Percentiles rank a stretch among this genome's conserved stretches.
phyloP scores from a whole-genome alignment of 2,888 invertebrate genomes.

The Drosophila leonis region DNA sequence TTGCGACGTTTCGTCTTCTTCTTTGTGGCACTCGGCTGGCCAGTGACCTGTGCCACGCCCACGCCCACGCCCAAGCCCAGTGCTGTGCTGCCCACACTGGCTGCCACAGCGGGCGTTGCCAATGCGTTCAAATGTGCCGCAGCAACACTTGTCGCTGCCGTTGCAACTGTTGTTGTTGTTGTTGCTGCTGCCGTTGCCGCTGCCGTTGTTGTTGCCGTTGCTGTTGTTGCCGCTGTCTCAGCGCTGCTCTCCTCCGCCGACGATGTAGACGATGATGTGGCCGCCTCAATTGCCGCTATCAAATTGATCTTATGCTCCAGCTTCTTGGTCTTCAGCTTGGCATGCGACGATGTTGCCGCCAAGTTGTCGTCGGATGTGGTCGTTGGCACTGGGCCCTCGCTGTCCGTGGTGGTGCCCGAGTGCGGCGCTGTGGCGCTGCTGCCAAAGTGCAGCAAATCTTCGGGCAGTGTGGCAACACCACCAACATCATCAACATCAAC shows the following conservation, averaged over 20 bases:
- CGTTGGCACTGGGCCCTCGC: slow-evolving; percentile 81
- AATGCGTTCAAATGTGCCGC: background rate
- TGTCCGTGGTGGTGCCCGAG: slow-evolving; percentile 75
- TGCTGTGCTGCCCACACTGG: background rate
- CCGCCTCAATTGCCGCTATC: slow-evolving; percentile 83
- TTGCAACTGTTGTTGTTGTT: background rate
- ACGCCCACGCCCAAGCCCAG: slow-evolving; percentile 27
- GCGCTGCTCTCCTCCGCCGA: slow-evolving; percentile 83
- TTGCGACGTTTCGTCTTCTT: slow-evolving; percentile 85
- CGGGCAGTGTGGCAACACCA: slow-evolving; percentile 45
- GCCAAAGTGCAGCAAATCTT: slow-evolving; percentile 56
- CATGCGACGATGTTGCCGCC: slow-evolving; percentile 40
- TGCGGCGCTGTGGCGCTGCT: slow-evolving; percentile 44
- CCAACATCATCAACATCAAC: background rate
- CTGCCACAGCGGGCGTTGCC: slow-evolving; percentile 16
- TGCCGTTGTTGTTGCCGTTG: slow-evolving; percentile 7
- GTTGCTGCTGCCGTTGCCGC: slow-evolving; percentile 14
- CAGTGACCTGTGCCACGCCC: slow-evolving; percentile 37
- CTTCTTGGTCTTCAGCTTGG: slow-evolving; percentile 82
- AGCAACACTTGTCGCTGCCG: slow-evolving; percentile 1
- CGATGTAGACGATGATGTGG: slow-evolving; percentile 82
- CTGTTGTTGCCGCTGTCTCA: slow-evolving; percentile 48
- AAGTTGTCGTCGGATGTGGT: slow-evolving; percentile 81
- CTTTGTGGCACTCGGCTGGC: slow-evolving; percentile 80
- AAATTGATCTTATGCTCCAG: slow-evolving; percentile 83